These are phyloP conservation scores for Epinephelus moara DNA, from an alignment of 2,113 vertebrate genomes.

Conservation along the genomic window DNA sequence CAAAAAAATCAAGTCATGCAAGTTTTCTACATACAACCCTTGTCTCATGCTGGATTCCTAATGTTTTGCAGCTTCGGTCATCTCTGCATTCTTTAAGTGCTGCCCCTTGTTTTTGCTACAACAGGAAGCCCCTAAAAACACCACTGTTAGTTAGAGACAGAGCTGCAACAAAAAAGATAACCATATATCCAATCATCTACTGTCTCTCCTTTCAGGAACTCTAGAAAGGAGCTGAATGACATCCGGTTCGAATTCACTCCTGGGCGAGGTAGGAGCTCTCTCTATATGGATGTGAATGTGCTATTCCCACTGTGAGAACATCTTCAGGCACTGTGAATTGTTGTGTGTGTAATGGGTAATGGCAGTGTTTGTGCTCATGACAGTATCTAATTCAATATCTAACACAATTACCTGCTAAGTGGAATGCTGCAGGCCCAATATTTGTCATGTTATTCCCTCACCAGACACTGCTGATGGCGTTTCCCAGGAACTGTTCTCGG, in stretches of 20 bases:
- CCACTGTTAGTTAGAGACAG: not conserved
- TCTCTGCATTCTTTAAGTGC: not conserved
- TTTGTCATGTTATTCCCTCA: conserved; percentile 60
- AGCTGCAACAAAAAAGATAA: not conserved
- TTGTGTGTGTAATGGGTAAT: conserved; percentile 36
- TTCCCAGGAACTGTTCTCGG: conserved; percentile 98
- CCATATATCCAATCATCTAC: conserved; percentile 11
- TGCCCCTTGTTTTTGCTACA: not conserved
- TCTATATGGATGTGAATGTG: conserved; percentile 27
- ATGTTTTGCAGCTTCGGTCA: conserved; percentile 19
- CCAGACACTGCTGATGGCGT: conserved; percentile 98
- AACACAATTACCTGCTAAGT: conserved; percentile 51
- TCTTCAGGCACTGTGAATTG: conserved; percentile 12
- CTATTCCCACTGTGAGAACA: conserved; percentile 18
- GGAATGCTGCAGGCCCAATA: conserved; percentile 30
- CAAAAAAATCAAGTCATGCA: not conserved
- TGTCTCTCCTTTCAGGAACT: conserved; percentile 90
- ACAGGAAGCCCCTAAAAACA: not conserved
- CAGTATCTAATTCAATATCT: conserved; percentile 50
- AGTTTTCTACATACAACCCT: not conserved
- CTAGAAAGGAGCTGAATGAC: conserved; percentile 97
- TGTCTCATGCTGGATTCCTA: conserved; percentile 6
- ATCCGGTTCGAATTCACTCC: conserved; percentile 99
- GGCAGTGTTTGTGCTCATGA: conserved; percentile 27
- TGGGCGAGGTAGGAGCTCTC: conserved; percentile 87